Evolutionary conservation across 23 tunicate genomes (phyloP), one percentile per base, ranked within the genome.

Genomic region (Corella eumyota): DNA sequence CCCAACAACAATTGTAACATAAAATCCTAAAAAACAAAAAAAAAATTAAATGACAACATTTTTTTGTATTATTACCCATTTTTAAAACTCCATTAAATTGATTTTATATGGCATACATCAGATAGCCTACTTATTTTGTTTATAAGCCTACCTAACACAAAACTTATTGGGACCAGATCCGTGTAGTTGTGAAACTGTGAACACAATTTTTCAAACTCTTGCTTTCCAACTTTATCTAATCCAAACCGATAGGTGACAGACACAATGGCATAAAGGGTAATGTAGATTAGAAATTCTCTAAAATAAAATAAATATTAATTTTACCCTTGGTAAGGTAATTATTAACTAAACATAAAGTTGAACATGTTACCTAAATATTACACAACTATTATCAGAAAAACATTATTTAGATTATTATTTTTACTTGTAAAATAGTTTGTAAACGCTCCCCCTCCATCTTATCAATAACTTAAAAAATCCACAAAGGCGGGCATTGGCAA

Each of bases 391-490:
- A 53, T 53, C 15, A 40, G 13, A 40, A 40, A n/a, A n/a, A n/a
- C n/a, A n/a, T n/a, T n/a, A n/a, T n/a, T n/a, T 40, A 15, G 48
- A 40, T 48, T 25, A 48, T 48, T 4, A 19, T 26, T 26, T 76
- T 78, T 70, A 90, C 97, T 64, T 74, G 51, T 74, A 90, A 32
- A 90, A 90, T 19, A 90, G 62, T 35, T 90, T 90, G 60, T 80
- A 90, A 23, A 90, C 90, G 47, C 90, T 79, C 36, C 97, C 97
- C 37, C 51, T 79, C 97, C 97, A 90, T 46, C 81, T 60, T 6
- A 80, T 9, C 11, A 90, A 70, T 35, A 90, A 64, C 2, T 72
- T 68, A 15, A 82, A 73, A 34, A 90, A 90, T n/a, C 97, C 97
- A 9, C 90, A 72, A 37, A 90, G 45, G 29, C 90, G 68, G 22